A percentile compares a stretch with the other conserved stretches of the same genome.
Evolutionary conservation across 2,113 vertebrate species (phyloP).

Genomic region (Turdus rufiventris): DNA sequence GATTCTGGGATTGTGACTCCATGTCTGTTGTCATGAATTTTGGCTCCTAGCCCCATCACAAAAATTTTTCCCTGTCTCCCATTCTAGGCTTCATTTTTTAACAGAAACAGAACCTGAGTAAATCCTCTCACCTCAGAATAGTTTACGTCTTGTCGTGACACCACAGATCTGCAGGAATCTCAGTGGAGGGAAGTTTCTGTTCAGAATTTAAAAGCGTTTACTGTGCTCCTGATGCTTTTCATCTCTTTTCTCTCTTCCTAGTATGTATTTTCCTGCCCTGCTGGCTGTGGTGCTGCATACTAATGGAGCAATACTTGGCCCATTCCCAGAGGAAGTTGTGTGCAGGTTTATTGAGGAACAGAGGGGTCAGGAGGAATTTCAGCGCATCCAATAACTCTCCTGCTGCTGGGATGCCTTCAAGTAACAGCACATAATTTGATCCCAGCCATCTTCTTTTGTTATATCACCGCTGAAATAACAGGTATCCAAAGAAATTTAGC

Average conservation of each 20-base stretch:
- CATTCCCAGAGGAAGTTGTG: not conserved
- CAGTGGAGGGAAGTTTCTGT: not conserved
- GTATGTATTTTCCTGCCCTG: not conserved
- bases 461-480: not conserved
- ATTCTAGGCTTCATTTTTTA: not conserved
- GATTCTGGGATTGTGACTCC: not conserved
- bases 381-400: not conserved
- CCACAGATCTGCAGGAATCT: not conserved
- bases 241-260: not conserved
- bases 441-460: not conserved
- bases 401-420: not conserved
- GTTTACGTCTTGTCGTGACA: not conserved
- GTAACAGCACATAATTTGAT: not conserved
- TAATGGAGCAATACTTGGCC: not conserved
- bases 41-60: not conserved
- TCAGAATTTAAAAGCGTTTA: not conserved
- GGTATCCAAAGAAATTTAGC: not conserved
- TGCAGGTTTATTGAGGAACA: not conserved
- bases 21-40: rapidly evolving
- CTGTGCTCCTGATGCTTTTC: not conserved
- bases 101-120: not conserved
- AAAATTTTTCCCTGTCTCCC: not conserved
- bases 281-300: constrained; percentile 9
- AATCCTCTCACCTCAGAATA: not conserved
- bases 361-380: not conserved